Conservation (phyloP, 2,888 invertebrate species). For the Andrena hattorfiana region DNA sequence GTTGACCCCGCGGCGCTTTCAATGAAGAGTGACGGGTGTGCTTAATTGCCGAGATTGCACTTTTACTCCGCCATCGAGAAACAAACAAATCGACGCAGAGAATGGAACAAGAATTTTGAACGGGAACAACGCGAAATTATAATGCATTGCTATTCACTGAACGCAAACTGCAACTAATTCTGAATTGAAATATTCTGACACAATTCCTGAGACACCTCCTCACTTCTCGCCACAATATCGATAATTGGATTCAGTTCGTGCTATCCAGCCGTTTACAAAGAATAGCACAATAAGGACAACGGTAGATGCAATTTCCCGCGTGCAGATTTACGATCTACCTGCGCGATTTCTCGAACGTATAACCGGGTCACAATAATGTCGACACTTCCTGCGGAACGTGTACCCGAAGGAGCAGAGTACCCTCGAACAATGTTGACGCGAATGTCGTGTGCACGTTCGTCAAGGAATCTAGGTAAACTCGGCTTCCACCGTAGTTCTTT, state of each 20-base stretch:
- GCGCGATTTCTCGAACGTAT: conserved; percentile 59
- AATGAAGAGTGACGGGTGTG: conserved; percentile 36
- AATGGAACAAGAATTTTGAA: neutral
- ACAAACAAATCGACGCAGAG: neutral
- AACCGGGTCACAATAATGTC: conserved; percentile 59
- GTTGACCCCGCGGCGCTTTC: conserved; percentile 51
- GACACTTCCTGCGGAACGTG: conserved; percentile 65
- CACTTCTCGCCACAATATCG: neutral
- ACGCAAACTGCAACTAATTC: too few species aligned
- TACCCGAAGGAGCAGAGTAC: conserved; percentile 31
- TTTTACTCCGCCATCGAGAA: conserved; percentile 4
- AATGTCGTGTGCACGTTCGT: conserved; percentile 47
- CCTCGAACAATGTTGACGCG: conserved; percentile 45
- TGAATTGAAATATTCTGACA: too few species aligned
- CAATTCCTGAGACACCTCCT: neutral
- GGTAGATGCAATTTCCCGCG: conserved; percentile 63
- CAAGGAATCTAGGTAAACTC: conserved; percentile 27
- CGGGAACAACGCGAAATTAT: neutral
- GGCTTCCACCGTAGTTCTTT: conserved; percentile 51
- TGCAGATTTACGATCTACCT: conserved; percentile 53
- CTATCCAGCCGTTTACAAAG: conserved; percentile 17
- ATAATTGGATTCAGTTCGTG: conserved; percentile 13
- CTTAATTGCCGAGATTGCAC: conserved; percentile 51
- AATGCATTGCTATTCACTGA: too few species aligned
- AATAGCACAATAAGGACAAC: conserved; percentile 42